Evolutionary conservation across 2,113 vertebrate genomes (phyloP), one percentile per base, ranked within the genome.

Genomic region (Neolamprologus fasciatus): DNA sequence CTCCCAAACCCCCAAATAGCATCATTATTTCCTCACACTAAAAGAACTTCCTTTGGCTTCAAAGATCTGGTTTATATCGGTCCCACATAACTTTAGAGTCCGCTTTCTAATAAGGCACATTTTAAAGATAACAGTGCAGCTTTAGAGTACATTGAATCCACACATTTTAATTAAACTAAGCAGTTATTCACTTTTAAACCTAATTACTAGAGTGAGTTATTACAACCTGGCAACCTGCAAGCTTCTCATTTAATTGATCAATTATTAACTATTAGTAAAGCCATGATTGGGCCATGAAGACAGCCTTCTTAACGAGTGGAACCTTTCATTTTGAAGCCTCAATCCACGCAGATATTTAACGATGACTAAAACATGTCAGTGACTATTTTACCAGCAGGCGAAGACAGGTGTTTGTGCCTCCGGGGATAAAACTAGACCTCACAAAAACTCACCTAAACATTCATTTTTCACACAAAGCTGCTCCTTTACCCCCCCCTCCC

Each of bases 391-490:
- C 3, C 23, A 23, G 23, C 73, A 81, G 40, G 66, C 23, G 42
- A 13, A 31, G 16, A 11, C 86, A 89, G 88, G 84, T 91, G 23
- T 53, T 31, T 42, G 35, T 73, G 21, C 68, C 68, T 73, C 8
- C 68, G 21, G 21, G 4, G 13, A 45, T 73, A 14, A 45, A 76
- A 76, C 40, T 47, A 47, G 40, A 45, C 31, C 40, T 40, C 40
- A 73, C 8, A 37, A 55, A 55, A 55, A 14, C 19, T 33, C 31
- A 35, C 19, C 47, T 21, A 26, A 61, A 80, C 5, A 8, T 9
- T 33, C 11, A 10, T 17, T 42, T 21, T 37, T 31, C 6, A 21
- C 78, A 13, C 11, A 1, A 33, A 14, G 31, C 50, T 35, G 28
- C 45, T n/a, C 2, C 2, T 55, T 12, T 2, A 13, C 11, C 3